These are phyloP conservation scores for Lamprologus ornatipinnis DNA, from an alignment of 2,113 vertebrate genomes.

Conservation along the genomic window DNA sequence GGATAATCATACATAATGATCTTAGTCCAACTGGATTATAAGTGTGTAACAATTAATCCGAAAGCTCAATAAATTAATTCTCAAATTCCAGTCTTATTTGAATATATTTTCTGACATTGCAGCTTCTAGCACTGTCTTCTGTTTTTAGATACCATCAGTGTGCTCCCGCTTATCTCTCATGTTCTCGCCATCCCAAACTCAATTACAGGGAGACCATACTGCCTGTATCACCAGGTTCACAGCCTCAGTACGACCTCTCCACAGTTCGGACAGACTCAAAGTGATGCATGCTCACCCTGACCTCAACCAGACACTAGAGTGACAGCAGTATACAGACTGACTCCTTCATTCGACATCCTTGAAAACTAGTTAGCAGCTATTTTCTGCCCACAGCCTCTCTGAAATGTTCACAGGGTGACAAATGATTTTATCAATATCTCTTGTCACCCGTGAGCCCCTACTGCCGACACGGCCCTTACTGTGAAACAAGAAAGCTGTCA, in stretches of 20 bases:
- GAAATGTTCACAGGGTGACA: slow-evolving; percentile 13
- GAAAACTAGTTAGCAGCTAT: slow-evolving; percentile 37
- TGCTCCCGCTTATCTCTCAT: background rate
- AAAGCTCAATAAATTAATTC: background rate
- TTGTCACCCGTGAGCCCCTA: slow-evolving; percentile 13
- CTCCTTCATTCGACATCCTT: slow-evolving; percentile 6
- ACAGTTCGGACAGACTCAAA: background rate
- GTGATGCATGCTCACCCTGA: slow-evolving; percentile 48
- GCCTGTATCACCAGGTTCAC: background rate
- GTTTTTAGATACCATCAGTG: background rate
- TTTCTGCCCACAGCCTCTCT: slow-evolving; percentile 32
- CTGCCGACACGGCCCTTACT: background rate
- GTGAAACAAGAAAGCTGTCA: slow-evolving; percentile 22
- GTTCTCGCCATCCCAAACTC: background rate
- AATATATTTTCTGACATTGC: background rate
- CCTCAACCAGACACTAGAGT: slow-evolving; percentile 5
- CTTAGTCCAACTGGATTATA: background rate
- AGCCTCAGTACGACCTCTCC: slow-evolving; percentile 22
- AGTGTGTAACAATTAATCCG: background rate
- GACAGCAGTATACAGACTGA: slow-evolving; percentile 14
- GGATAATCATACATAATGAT: background rate
- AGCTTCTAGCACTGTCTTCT: background rate
- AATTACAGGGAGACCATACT: background rate
- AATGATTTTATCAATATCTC: slow-evolving; percentile 40
- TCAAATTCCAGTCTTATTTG: background rate